These are phyloP conservation scores for Actinostola sp. DNA, from an alignment of 92 coral and sea anemone species.

Conservation along the genomic window DNA sequence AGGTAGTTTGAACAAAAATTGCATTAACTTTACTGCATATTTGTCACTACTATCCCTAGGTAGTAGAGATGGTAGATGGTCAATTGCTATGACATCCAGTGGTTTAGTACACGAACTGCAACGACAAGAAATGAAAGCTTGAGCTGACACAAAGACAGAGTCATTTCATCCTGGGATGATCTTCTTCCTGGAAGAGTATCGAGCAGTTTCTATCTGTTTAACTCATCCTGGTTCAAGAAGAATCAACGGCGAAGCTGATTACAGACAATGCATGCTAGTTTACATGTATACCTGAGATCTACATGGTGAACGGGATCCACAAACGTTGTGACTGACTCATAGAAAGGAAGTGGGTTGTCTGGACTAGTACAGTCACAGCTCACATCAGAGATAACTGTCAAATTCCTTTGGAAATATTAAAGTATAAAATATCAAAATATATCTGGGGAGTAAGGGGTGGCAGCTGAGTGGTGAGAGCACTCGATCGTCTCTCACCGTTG, in stretches of 20 bases:
- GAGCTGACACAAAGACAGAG: neutral
- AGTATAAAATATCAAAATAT: too few species aligned
- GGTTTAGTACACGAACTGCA: conserved; percentile 31
- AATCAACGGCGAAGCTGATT: too few species aligned
- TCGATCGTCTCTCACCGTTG: too few species aligned
- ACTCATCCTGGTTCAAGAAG: too few species aligned
- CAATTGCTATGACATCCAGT: conserved; percentile 63
- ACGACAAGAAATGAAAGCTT: neutral
- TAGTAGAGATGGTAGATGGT: conserved; percentile 62
- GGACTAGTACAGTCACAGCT: conserved; percentile 81
- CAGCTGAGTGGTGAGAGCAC: too few species aligned
- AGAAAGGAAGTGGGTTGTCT: conserved; percentile 71
- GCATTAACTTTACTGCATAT: conserved; percentile 53
- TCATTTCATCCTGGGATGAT: too few species aligned
- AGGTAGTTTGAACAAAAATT: conserved; percentile 32
- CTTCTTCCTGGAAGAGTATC: too few species aligned
- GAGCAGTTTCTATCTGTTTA: too few species aligned
- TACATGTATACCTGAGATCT: conserved; percentile 39
- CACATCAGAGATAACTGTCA: conserved; percentile 75
- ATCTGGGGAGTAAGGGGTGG: too few species aligned
- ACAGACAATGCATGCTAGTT: neutral
- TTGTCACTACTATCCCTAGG: conserved; percentile 67
- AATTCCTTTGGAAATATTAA: too few species aligned
- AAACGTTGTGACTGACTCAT: conserved; percentile 65
- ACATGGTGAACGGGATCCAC: conserved; percentile 53